Evolutionary conservation across 2,797 vertebrate species (phyloP), one percentile per base, ranked within the genome.

Genomic region (Babyrousa celebensis): DNA sequence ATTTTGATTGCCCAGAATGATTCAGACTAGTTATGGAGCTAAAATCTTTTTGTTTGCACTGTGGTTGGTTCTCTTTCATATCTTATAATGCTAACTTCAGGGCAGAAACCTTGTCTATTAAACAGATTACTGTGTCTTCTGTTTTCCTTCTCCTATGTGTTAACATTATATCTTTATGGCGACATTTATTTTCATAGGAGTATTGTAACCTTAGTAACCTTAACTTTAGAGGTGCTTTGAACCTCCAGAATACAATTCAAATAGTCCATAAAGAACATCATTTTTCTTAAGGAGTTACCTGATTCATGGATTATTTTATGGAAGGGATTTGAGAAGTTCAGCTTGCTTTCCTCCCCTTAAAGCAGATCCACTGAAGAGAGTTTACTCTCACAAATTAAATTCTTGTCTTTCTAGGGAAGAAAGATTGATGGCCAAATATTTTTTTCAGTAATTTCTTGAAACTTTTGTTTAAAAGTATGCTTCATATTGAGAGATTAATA

Each of bases 371-470:
- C 23, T 52, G 40, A 72, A 60, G 23, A 86, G 20, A 71, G 2
- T 32, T 29, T 79, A 6, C 23, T 68, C 27, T 65, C 25, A 29
- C 36, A 72, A 80, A 79, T 83, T 43, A 32, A 89, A 63, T 56
- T 5, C 17, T 92, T 6, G 21, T 75, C 68, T 79, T 62, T 32
- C 56, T 48, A 16, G 14, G 16, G 82, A 92, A 52, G 5, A 79
- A 1, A 63, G 8, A 56, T 36, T 15, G 29, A 65, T 63, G 6
- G 6, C 32, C 77, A 95, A 74, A 63, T 56, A 72, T 54, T 71
- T 89, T 71, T 89, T 83, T 43, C 89, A 68, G 23, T 67, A n/a
- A 74, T 32, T 89, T 90, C 68, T 95, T 91, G 27, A 83, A 85
- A 91, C 56, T 6, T n/a, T 63, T 91, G 12, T 23, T 88, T 72